Evolutionary conservation across 1,140 invertebrate genomes (phyloP), one percentile per base, ranked within the genome.

Genomic region (Palaemon carinicauda): DNA sequence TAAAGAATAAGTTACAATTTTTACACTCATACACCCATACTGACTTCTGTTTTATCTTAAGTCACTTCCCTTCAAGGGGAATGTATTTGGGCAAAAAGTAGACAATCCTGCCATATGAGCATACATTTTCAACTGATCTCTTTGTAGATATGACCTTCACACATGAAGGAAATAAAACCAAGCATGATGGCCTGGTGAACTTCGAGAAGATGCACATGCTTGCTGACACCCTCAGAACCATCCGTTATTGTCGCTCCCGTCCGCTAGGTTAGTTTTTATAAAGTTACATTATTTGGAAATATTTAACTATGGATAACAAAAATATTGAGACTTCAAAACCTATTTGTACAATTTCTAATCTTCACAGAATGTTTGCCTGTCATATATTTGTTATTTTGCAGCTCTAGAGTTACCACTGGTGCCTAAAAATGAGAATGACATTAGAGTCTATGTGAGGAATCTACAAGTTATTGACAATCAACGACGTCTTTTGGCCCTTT

Each of bases 141-240:
- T 80, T 90, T 90, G 29, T 90, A 94, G 95, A 97, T 91, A 95
- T 97, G 94, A 96, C 96, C 29, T 97, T 97, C 90, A 95, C 95
- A 17, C 96, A 97, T 91, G 96, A 97, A 91, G 96, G 96, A n/a
- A 97, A 97, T 91, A 96, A 96, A 91, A 97, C 96, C 2, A 95
- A 94, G 89, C 93, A 96, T 88, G 95, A 96, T 90, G 95, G 95
- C 14, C 91, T 97, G 56, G 95, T 97, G 31, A 97, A 97, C 91
- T 97, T 97, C 92, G 96, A 97, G 91, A 97, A 97, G 92, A 97
- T 97, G 96, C 96, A 97, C 91, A 96, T 97, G 95, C 93, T 97
- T 89, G 95, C 95, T 27, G 95, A 96, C 91, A 96, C 95, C 0
- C 93, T 97, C 92, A 92, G 95, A 87, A 96, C 94, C 53, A 94